Evolutionary conservation across 37 sponge, comb jelly and placozoan species (phyloP).

Genomic region (Ianthella basta): DNA sequence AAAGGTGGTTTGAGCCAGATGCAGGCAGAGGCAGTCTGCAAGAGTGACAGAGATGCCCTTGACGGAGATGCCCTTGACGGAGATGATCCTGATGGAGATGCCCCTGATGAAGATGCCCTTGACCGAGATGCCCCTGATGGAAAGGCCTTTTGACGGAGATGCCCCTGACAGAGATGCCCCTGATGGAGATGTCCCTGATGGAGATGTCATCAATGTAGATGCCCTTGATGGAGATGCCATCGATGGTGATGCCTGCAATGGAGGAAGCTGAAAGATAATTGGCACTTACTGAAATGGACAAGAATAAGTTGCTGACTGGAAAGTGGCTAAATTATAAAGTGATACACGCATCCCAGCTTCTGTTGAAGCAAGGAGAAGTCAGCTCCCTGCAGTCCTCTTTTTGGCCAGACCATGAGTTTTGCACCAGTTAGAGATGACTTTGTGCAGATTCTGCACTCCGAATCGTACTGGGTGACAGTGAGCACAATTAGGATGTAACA

Average conservation of each 20-base stretch:
- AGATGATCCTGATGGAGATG: not conserved
- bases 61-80: not conserved
- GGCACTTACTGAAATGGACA: not conserved
- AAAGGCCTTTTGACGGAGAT: too few relatives aligned
- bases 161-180: too few relatives aligned
- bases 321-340: conserved; percentile 1
- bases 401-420: not conserved
- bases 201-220: not conserved
- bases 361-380: not conserved
- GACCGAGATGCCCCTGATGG: too few relatives aligned
- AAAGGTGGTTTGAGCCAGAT: too few relatives aligned
- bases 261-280: not conserved
- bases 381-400: conserved; percentile 2
- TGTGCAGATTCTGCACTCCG: not conserved
- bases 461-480: conserved; percentile 2
- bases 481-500: not conserved
- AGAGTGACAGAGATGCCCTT: not conserved
- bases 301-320: not conserved
- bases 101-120: too few relatives aligned
- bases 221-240: not conserved
- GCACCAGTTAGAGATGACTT: conserved; percentile 6
- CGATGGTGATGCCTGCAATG: not conserved
- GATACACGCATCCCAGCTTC: conserved; percentile 2
- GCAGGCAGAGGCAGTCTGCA: too few relatives aligned
- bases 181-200: not conserved